Percentiles rank a stretch among this genome's conserved stretches.
Conservation (phyloP, 1,140 invertebrate genomes). For the Tetragnatha versicolor region DNA sequence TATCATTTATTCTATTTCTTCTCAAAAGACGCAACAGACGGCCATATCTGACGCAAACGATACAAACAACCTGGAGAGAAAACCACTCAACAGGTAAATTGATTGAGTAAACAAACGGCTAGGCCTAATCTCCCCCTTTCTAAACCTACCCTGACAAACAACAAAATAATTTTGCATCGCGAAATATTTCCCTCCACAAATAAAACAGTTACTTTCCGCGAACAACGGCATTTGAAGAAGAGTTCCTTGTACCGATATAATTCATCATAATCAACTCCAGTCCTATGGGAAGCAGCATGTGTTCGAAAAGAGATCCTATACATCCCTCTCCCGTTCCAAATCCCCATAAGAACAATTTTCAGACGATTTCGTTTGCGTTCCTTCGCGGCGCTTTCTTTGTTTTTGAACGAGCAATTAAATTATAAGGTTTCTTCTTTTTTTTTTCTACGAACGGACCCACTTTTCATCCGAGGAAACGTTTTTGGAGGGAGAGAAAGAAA, state of each 20-base stretch:
- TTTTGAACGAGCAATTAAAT: slow-evolving; percentile 38
- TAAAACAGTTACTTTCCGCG: neutral
- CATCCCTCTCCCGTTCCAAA: neutral
- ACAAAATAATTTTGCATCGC: neutral
- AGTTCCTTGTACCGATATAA: neutral
- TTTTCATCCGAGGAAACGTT: neutral
- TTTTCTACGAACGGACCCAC: too few species aligned
- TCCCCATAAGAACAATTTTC: slow-evolving; percentile 27
- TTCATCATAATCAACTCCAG: slow-evolving; percentile 38
- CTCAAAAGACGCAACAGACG: too few species aligned
- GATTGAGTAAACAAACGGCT: neutral
- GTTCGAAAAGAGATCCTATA: slow-evolving; percentile 19
- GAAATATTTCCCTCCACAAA: neutral
- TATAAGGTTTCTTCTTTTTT: slow-evolving; percentile 16
- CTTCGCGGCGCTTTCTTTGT: neutral
- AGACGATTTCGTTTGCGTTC: neutral
- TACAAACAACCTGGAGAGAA: too few species aligned
- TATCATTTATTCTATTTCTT: too few species aligned
- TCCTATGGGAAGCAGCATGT: slow-evolving; percentile 11
- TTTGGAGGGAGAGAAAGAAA: neutral
- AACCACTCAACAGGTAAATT: too few species aligned
- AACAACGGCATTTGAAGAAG: neutral
- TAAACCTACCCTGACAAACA: neutral
- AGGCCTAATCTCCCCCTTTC: neutral
- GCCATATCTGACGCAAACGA: too few species aligned